Evolutionary conservation across 2,797 vertebrate species (phyloP).

Genomic region (Micropoecilia bifurca): DNA sequence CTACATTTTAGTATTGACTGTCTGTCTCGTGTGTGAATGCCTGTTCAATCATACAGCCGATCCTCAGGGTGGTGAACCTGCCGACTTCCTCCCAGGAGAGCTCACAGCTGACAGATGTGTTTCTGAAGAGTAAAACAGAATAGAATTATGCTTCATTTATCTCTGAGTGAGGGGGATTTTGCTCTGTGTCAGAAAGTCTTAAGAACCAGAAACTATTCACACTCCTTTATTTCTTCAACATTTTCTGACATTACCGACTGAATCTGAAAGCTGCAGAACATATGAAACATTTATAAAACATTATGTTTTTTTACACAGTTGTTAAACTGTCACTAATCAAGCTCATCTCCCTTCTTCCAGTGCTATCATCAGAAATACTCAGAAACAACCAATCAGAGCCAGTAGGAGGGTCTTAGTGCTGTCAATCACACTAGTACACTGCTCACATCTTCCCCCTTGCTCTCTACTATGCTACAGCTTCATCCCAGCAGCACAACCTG

Average conservation of each 20-base stretch:
- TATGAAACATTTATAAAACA: too few species aligned
- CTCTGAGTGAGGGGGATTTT: not conserved
- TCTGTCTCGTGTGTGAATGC: not conserved
- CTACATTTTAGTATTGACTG: not conserved
- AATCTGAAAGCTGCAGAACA: not conserved
- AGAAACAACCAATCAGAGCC: too few species aligned
- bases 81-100: not conserved
- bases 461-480: too few species aligned
- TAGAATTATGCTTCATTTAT: not conserved
- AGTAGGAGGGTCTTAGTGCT: too few species aligned
- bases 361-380: too few species aligned
- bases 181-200: not conserved
- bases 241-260: not conserved
- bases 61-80: not conserved
- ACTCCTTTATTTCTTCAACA: not conserved
- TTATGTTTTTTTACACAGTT: too few species aligned
- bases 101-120: conserved; percentile 2
- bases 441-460: too few species aligned
- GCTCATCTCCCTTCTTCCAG: too few species aligned
- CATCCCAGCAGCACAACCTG: too few species aligned
- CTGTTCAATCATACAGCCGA: not conserved
- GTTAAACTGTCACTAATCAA: too few species aligned
- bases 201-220: not conserved
- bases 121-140: not conserved
- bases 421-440: too few species aligned